These are phyloP conservation scores for Pentalonia nigronervosa DNA, from an alignment of 1,140 invertebrate species.

Conservation along the genomic window DNA sequence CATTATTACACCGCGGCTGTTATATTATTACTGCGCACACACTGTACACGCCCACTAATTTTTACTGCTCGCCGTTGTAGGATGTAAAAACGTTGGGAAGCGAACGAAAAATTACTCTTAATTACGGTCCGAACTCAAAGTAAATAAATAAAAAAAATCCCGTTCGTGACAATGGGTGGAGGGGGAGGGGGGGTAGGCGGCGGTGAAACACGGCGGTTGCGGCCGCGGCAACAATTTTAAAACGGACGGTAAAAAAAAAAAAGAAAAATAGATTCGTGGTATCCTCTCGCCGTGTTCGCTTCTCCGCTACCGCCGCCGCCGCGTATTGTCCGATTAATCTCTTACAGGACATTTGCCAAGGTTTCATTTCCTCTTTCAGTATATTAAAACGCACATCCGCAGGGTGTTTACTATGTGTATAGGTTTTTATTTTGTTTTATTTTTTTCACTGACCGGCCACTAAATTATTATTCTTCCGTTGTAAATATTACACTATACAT, in stretches of 20 bases:
- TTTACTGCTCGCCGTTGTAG: neutral
- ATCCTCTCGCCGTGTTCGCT: neutral
- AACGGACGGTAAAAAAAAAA: slow-evolving; percentile 19
- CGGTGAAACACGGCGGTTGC: neutral
- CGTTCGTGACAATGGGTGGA: neutral
- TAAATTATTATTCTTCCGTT: slow-evolving; percentile 14
- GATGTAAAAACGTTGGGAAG: neutral
- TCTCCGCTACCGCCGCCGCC: neutral
- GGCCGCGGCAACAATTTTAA: neutral
- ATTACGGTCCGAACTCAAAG: slow-evolving; percentile 21
- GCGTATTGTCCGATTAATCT: slow-evolving; percentile 53
- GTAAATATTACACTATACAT: neutral
- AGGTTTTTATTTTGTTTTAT: neutral
- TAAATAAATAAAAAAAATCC: slow-evolving; percentile 13
- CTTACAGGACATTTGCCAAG: slow-evolving; percentile 55
- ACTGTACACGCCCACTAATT: neutral
- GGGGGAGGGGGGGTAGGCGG: no score
- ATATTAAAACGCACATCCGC: slow-evolving; percentile 43
- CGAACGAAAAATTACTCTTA: slow-evolving; percentile 46
- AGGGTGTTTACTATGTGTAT: neutral
- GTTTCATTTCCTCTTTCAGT: slow-evolving; percentile 49
- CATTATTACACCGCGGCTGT: no score
- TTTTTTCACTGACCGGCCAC: neutral
- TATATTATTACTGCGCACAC: no score
- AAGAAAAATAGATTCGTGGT: neutral